These are phyloP conservation scores for Formica selysi DNA, from an alignment of 1,140 invertebrate species.

Conservation along the genomic window DNA sequence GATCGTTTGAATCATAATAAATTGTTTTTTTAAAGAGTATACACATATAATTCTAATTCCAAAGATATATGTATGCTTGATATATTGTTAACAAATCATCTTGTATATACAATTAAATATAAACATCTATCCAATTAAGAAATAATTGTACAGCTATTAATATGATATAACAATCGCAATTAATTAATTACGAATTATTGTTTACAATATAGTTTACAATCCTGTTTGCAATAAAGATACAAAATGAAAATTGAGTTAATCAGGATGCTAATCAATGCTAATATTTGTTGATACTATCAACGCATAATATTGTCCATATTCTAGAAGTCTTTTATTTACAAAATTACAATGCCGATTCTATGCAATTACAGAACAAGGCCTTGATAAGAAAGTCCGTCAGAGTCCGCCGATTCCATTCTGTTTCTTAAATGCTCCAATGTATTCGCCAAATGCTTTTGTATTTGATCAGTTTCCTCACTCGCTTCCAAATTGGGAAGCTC, in stretches of 20 bases:
- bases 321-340: slow-evolving; percentile 73
- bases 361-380: slow-evolving; percentile 86
- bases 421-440: slow-evolving; percentile 92
- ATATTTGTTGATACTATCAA: neutral
- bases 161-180: slow-evolving; percentile 46
- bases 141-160: slow-evolving; percentile 59
- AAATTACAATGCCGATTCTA: slow-evolving; percentile 66
- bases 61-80: slow-evolving; percentile 10
- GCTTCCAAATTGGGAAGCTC: slow-evolving; percentile 97
- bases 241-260: slow-evolving; percentile 29
- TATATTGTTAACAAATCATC: slow-evolving; percentile 59
- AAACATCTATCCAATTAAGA: slow-evolving; percentile 37
- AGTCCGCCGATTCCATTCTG: slow-evolving; percentile 83
- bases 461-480: slow-evolving; percentile 98
- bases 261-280: neutral
- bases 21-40: slow-evolving; percentile 59
- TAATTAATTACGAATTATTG: neutral
- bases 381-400: slow-evolving; percentile 89
- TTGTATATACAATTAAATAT: slow-evolving; percentile 43
- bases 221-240: neutral
- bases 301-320: slow-evolving; percentile 15
- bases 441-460: slow-evolving; percentile 97
- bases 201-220: neutral
- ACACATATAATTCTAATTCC: slow-evolving; percentile 48
- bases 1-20: slow-evolving; percentile 21